Conservation (phyloP, 2,888 invertebrate genomes). For the Palloptera scutellata region DNA sequence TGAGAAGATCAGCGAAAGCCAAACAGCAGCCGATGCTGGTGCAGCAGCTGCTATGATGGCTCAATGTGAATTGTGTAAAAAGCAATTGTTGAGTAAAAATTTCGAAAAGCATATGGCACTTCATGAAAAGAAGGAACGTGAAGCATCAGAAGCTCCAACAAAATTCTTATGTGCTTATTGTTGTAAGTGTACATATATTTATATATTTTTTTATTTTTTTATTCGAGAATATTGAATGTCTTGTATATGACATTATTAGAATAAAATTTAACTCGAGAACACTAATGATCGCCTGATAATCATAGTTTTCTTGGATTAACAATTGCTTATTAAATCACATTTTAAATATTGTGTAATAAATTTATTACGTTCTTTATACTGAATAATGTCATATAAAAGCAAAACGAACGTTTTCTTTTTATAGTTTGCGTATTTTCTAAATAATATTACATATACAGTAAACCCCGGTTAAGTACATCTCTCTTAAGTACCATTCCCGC, state of each 20-base stretch:
- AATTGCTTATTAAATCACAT: neutral
- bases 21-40: neutral
- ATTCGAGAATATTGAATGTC: neutral
- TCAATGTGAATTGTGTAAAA: conserved; percentile 40
- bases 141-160: conserved; percentile 18
- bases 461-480: too few relatives aligned
- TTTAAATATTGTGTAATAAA: neutral
- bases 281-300: neutral
- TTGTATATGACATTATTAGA: conserved; percentile 16
- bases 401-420: conserved; percentile 32
- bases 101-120: conserved; percentile 39
- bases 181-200: conserved; percentile 38
- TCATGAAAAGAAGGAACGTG: conserved; percentile 39
- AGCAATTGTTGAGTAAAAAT: conserved; percentile 37
- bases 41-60: conserved; percentile 20
- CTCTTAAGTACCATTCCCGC: too few relatives aligned
- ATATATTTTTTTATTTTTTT: conserved; percentile 5
- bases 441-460: too few relatives aligned
- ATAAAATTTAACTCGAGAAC: neutral
- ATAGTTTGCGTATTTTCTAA: too few relatives aligned
- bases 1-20: conserved; percentile 23
- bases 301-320: too few relatives aligned
- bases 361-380: neutral
- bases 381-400: conserved; percentile 26
- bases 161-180: conserved; percentile 41